A percentile compares a stretch with the other conserved stretches of the same genome.
phyloP scores from a whole-genome alignment of 2,888 invertebrate species.

The Electrophaes corylata region DNA sequence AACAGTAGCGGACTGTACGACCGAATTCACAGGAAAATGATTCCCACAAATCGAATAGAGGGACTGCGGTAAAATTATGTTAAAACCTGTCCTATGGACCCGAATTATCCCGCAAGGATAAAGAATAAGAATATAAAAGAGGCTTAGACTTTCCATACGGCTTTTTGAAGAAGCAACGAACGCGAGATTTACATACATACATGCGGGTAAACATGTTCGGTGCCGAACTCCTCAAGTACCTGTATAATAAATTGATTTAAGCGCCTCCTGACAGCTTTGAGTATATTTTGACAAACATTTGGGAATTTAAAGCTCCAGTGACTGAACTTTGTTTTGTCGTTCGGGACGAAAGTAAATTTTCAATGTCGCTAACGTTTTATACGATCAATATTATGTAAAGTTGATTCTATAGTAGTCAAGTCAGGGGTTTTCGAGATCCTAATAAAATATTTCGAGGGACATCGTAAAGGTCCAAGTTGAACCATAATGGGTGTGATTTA shows the following conservation, averaged over 20 bases:
- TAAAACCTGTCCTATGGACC: conserved; percentile 80
- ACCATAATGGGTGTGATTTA: conserved; percentile 31
- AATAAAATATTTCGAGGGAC: conserved; percentile 31
- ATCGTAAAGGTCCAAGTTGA: conserved; percentile 33
- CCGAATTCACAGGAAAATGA: conserved; percentile 63
- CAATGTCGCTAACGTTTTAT: conserved; percentile 51
- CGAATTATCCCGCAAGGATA: conserved; percentile 81
- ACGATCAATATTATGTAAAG: conserved; percentile 14
- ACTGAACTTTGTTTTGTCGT: conserved; percentile 71
- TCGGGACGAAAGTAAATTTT: conserved; percentile 56
- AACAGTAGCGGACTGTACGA: conserved; percentile 47
- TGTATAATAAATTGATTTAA: conserved; percentile 83
- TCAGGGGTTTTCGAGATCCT: conserved; percentile 22
- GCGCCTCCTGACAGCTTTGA: conserved; percentile 79
- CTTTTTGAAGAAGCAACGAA: conserved; percentile 75
- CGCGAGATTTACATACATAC: conserved; percentile 79
- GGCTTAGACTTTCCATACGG: conserved; percentile 79
- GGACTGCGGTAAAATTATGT: conserved; percentile 78
- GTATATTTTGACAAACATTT: conserved; percentile 81
- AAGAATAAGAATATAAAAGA: conserved; percentile 81
- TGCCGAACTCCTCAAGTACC: conserved; percentile 72
- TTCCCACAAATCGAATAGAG: conserved; percentile 61
- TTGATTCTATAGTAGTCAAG: conserved; percentile 15
- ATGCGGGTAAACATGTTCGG: conserved; percentile 69
- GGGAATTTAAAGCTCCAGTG: conserved; percentile 74